Conservation (phyloP, 2,113 vertebrate genomes). For the Thinocorus orbignyianus region DNA sequence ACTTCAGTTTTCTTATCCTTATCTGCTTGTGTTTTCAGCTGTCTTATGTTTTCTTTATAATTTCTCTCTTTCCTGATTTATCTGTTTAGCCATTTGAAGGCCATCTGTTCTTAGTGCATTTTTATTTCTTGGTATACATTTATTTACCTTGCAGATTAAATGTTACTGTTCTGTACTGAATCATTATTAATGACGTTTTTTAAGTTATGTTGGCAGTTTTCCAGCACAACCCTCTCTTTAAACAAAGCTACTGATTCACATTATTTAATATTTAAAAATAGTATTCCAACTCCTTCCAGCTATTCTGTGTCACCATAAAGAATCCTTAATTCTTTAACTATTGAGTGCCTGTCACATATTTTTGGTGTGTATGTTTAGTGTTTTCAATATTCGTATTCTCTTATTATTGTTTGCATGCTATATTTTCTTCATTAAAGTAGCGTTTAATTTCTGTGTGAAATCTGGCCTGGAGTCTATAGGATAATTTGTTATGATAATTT, state of each 20-base stretch:
- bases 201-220: not conserved
- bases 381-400: not conserved
- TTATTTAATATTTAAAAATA: not conserved
- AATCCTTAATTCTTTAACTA: not conserved
- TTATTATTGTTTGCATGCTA: not conserved
- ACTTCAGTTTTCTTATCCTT: not conserved
- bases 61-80: not conserved
- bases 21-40: not conserved
- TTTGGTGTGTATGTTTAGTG: not conserved
- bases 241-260: not conserved
- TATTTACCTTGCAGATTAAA: slow-evolving; percentile 31
- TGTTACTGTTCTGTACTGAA: not conserved
- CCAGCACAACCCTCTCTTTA: not conserved
- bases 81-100: not conserved
- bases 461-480: not conserved
- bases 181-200: slow-evolving; percentile 3
- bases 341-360: not conserved
- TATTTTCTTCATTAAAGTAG: not conserved
- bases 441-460: not conserved
- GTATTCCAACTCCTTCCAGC: not conserved
- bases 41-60: not conserved
- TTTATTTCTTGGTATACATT: not conserved
- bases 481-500: slow-evolving; percentile 22
- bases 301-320: not conserved
- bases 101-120: not conserved